A percentile compares a stretch with the other conserved stretches of the same genome.
phyloP scores from a whole-genome alignment of 2,888 invertebrate species.

The Catocala fraxini region DNA sequence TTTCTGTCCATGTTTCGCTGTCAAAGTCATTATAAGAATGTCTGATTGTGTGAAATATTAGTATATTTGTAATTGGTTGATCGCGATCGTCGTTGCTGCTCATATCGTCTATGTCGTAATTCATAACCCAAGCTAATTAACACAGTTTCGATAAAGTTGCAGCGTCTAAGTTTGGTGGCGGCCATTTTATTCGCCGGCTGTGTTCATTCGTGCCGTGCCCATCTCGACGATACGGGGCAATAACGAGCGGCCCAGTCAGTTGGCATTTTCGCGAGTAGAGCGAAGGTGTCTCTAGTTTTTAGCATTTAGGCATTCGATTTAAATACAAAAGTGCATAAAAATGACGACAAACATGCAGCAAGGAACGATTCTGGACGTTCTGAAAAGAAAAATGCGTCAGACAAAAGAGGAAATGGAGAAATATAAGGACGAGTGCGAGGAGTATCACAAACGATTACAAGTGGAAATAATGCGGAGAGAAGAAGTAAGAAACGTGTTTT shows the following conservation, averaged over 20 bases:
- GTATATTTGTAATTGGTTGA: slow-evolving; percentile 56
- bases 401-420: slow-evolving; percentile 99
- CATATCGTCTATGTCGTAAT: slow-evolving; percentile 46
- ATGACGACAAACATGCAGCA: slow-evolving; percentile 97
- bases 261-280: slow-evolving; percentile 87
- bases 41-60: slow-evolving; percentile 66
- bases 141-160: slow-evolving; percentile 72
- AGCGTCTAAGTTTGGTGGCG: slow-evolving; percentile 77
- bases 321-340: slow-evolving; percentile 84
- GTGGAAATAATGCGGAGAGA: slow-evolving; percentile 98
- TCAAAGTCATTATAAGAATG: slow-evolving; percentile 74
- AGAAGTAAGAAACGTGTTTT: slow-evolving; percentile 94
- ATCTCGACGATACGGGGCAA: slow-evolving; percentile 82
- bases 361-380: slow-evolving; percentile 97
- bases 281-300: slow-evolving; percentile 85
- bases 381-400: slow-evolving; percentile 99
- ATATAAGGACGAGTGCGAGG: slow-evolving; percentile 99
- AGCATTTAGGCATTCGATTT: slow-evolving; percentile 73
- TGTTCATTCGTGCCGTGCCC: slow-evolving; percentile 85
- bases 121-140: slow-evolving; percentile 60
- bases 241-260: slow-evolving; percentile 82
- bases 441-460: slow-evolving; percentile 97
- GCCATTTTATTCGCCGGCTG: slow-evolving; percentile 87
- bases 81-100: slow-evolving; percentile 53
- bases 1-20: slow-evolving; percentile 74